Percentiles rank a stretch among this genome's conserved stretches.
phyloP scores from a whole-genome alignment of 2,797 vertebrate species.

The Ctenopoma multispine region DNA sequence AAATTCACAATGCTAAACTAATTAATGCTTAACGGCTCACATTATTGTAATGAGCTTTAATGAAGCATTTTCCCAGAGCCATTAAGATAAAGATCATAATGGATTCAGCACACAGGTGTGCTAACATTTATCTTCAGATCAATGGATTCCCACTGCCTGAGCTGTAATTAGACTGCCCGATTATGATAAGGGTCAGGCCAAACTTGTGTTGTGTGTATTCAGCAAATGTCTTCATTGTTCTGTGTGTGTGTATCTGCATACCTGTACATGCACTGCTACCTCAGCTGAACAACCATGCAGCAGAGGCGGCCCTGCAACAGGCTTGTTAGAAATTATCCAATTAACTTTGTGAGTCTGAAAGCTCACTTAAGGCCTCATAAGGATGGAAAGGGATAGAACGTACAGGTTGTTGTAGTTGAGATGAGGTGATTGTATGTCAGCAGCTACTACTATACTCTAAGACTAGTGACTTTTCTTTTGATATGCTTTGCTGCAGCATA shows the following conservation, averaged over 20 bases:
- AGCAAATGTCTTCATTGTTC: slow-evolving; percentile 34
- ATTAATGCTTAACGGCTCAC: slow-evolving; percentile 74
- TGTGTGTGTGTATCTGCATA: slow-evolving; percentile 18
- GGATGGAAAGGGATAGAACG: slow-evolving; percentile 26
- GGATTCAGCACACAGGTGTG: slow-evolving; percentile 80
- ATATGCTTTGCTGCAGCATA: slow-evolving; percentile 5
- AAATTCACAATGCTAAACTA: slow-evolving; percentile 66
- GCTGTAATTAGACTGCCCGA: slow-evolving; percentile 78
- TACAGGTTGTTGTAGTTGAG: slow-evolving; percentile 24
- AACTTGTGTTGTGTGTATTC: slow-evolving; percentile 55
- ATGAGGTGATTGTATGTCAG: slow-evolving; percentile 35
- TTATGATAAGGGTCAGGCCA: slow-evolving; percentile 73
- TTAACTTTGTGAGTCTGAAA: slow-evolving; percentile 74
- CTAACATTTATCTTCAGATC: slow-evolving; percentile 80
- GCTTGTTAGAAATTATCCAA: slow-evolving; percentile 74
- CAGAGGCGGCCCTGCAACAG: slow-evolving; percentile 51
- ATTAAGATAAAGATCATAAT: slow-evolving; percentile 80
- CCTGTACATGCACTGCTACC: slow-evolving; percentile 30
- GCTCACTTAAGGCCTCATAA: slow-evolving; percentile 47
- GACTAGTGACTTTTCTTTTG: not conserved
- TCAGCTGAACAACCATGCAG: slow-evolving; percentile 36
- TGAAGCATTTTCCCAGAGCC: slow-evolving; percentile 79
- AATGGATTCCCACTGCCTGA: slow-evolving; percentile 78
- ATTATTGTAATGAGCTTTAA: slow-evolving; percentile 81
- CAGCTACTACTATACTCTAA: not conserved